phyloP scores from a whole-genome alignment of 1,140 invertebrate genomes.

The Luehdorfia chinensis region DNA sequence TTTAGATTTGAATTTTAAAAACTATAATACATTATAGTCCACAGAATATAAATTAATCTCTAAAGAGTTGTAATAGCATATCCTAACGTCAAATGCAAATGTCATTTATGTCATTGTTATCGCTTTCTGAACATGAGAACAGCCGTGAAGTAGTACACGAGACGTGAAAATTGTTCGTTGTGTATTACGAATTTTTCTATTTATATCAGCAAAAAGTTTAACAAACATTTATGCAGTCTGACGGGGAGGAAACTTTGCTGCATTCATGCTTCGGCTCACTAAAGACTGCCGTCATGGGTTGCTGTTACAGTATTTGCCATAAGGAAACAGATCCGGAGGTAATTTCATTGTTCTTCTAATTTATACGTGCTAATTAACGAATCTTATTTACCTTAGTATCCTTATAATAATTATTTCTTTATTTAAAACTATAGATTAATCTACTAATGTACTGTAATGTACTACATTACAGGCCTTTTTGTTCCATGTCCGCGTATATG shows the following conservation, averaged over 20 bases:
- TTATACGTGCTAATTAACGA: slow-evolving; percentile 26
- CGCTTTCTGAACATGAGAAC: slow-evolving; percentile 16
- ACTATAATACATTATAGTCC: no score
- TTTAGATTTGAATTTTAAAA: no score
- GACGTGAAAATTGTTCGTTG: slow-evolving; percentile 31
- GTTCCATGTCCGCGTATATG: slow-evolving; percentile 9
- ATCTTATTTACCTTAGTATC: not conserved
- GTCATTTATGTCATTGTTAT: slow-evolving; percentile 22
- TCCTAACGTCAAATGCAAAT: slow-evolving; percentile 6
- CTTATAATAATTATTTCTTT: not conserved
- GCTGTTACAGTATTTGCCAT: slow-evolving; percentile 79
- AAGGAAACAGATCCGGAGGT: slow-evolving; percentile 79
- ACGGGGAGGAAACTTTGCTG: slow-evolving; percentile 57
- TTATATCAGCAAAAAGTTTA: slow-evolving; percentile 55
- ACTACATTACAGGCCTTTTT: slow-evolving; percentile 7
- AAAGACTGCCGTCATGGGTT: slow-evolving; percentile 72
- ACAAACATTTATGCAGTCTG: slow-evolving; percentile 72
- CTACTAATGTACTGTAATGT: not conserved
- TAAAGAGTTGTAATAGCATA: no score
- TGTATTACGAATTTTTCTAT: slow-evolving; percentile 64
- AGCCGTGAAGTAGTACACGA: slow-evolving; percentile 27
- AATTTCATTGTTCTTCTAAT: slow-evolving; percentile 24
- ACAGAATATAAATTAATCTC: no score
- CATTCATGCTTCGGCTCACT: slow-evolving; percentile 70
- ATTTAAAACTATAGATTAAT: no score